A percentile compares a stretch with the other conserved stretches of the same genome.
These are phyloP conservation scores for Eucera pruinosa DNA, from an alignment of 2,888 invertebrate species.

Conservation along the genomic window DNA sequence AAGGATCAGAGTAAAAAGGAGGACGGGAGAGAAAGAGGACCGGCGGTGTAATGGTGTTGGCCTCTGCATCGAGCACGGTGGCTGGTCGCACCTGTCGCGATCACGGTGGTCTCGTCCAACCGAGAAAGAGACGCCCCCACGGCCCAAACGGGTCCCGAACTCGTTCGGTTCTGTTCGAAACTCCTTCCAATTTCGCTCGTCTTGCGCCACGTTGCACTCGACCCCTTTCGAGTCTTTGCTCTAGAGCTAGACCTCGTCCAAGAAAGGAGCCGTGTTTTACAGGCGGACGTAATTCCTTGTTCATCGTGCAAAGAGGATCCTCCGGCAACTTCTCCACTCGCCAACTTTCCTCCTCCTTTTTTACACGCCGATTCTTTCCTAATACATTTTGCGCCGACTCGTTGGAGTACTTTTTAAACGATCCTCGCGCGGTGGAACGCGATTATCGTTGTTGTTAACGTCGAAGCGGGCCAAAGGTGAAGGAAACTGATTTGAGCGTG, in stretches of 20 bases:
- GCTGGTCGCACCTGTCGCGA: slow-evolving; percentile 82
- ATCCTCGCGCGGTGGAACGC: not conserved
- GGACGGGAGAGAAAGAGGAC: slow-evolving; percentile 54
- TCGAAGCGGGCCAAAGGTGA: slow-evolving; percentile 15
- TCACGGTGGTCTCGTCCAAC: slow-evolving; percentile 80
- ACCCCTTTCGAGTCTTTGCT: not conserved
- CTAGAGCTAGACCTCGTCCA: slow-evolving; percentile 9
- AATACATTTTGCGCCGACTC: no score
- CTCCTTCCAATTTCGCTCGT: slow-evolving; percentile 64
- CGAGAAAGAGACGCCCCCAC: slow-evolving; percentile 77
- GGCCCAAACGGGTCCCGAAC: slow-evolving; percentile 71
- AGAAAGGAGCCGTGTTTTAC: not conserved
- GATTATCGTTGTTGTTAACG: slow-evolving; percentile 27
- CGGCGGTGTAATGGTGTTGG: slow-evolving; percentile 77
- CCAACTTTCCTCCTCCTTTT: no score
- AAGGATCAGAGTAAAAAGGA: slow-evolving; percentile 44
- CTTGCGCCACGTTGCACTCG: slow-evolving; percentile 15
- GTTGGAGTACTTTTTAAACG: not conserved
- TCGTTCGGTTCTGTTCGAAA: slow-evolving; percentile 69
- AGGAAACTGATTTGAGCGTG: no score
- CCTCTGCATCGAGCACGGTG: slow-evolving; percentile 79
- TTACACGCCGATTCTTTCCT: no score
- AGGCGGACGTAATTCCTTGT: not conserved
- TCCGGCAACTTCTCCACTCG: no score
- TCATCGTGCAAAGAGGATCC: not conserved